Conservation (phyloP, 2,113 vertebrate genomes). For the Rhinogobius similis region DNA sequence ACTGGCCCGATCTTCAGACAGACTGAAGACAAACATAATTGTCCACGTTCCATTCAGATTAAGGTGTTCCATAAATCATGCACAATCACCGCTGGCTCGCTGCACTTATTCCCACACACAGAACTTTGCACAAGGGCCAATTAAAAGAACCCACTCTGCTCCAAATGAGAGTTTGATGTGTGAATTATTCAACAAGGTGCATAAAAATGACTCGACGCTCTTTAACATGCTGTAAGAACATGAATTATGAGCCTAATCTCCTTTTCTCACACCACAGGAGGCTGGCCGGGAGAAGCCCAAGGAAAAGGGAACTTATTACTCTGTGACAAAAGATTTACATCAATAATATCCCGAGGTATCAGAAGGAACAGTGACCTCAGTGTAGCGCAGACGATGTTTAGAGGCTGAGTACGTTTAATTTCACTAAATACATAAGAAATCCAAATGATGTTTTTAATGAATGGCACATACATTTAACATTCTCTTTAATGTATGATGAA, state of each 20-base stretch:
- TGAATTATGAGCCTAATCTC: slow-evolving; percentile 60
- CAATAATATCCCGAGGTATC: not conserved
- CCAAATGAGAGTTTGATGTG: slow-evolving; percentile 51
- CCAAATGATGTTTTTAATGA: too few relatives aligned
- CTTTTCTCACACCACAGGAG: slow-evolving; percentile 26
- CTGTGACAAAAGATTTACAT: not conserved
- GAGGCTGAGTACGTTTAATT: not conserved
- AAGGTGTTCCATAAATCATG: slow-evolving; percentile 65
- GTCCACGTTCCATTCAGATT: slow-evolving; percentile 50
- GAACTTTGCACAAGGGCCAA: slow-evolving; percentile 61
- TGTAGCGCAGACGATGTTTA: not conserved
- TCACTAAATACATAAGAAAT: not conserved
- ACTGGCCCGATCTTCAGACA: slow-evolving; percentile 23
- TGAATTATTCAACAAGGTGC: slow-evolving; percentile 71
- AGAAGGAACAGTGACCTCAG: not conserved
- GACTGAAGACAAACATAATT: slow-evolving; percentile 53
- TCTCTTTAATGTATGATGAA: too few relatives aligned
- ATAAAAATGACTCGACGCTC: slow-evolving; percentile 62
- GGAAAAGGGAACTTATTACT: not conserved
- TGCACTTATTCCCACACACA: slow-evolving; percentile 55
- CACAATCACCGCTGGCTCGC: slow-evolving; percentile 52
- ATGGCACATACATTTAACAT: too few relatives aligned
- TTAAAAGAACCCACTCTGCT: slow-evolving; percentile 66
- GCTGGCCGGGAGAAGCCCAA: slow-evolving; percentile 29
- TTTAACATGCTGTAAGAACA: slow-evolving; percentile 69